These are phyloP conservation scores for Beaufortia kweichowensis DNA, from an alignment of 2,113 vertebrate genomes.

Conservation along the genomic window DNA sequence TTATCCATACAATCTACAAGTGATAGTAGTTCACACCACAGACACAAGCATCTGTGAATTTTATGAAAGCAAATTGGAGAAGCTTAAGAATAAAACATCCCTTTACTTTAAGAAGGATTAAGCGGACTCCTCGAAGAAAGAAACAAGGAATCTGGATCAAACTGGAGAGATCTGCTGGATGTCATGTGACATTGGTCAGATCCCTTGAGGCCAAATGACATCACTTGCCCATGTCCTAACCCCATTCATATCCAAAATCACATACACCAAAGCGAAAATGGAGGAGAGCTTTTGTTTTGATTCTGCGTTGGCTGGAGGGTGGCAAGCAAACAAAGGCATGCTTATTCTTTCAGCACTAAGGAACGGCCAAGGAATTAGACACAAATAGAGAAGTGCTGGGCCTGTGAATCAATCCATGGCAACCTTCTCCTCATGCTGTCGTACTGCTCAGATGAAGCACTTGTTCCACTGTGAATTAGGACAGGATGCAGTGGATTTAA, in stretches of 20 bases:
- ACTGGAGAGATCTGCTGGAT: neutral
- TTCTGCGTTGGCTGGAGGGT: conserved; percentile 16
- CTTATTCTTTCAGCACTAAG: conserved; percentile 43
- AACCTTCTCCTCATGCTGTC: conserved; percentile 26
- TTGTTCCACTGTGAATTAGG: conserved; percentile 35
- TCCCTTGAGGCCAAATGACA: conserved; percentile 29
- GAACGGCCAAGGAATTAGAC: conserved; percentile 42
- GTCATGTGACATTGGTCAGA: neutral
- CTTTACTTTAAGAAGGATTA: neutral
- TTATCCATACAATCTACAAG: no score
- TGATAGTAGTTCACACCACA: no score
- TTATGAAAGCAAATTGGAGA: neutral
- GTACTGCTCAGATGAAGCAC: conserved; percentile 9
- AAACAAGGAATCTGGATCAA: conserved; percentile 19
- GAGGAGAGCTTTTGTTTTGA: conserved; percentile 31
- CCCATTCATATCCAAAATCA: conserved; percentile 33
- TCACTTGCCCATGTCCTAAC: conserved; percentile 5
- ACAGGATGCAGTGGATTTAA: conserved; percentile 39
- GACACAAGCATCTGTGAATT: neutral
- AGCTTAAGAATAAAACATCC: no score
- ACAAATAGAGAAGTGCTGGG: conserved; percentile 40
- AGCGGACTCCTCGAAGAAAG: neutral
- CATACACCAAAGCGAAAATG: conserved; percentile 20
- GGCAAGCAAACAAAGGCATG: conserved; percentile 49
- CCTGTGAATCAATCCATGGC: conserved; percentile 32